phyloP scores from a whole-genome alignment of 1,140 invertebrate species.

The Cydia pomonella region DNA sequence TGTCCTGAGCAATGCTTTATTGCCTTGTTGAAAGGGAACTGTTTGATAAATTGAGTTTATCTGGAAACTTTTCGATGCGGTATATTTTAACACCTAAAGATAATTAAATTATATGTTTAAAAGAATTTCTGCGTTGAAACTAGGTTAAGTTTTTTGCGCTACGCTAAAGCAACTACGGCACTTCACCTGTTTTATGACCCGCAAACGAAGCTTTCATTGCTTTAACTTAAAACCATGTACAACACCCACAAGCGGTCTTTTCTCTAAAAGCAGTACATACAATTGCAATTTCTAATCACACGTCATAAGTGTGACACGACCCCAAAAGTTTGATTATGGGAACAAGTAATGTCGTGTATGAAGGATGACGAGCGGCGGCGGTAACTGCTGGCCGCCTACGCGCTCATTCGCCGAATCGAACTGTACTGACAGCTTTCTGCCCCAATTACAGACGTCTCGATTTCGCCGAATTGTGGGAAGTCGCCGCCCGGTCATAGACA shows the following conservation, averaged over 20 bases:
- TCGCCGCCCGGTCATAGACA: conserved; percentile 22
- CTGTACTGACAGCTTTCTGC: conserved; percentile 68
- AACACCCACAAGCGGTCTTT: conserved; percentile 56
- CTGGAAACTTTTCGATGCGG: not conserved
- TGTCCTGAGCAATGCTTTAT: conserved; percentile 21
- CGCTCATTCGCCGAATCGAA: conserved; percentile 68
- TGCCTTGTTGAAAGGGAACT: not conserved
- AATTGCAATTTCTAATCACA: conserved; percentile 72
- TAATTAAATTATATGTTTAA: too few relatives aligned
- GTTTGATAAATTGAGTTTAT: not conserved
- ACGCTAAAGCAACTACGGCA: not conserved
- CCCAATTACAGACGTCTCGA: conserved; percentile 53
- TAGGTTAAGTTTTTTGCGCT: not conserved
- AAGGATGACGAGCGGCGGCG: conserved; percentile 66
- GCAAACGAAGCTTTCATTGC: not conserved
- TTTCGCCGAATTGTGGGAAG: conserved; percentile 31
- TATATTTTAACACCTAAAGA: not conserved
- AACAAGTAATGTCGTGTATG: conserved; percentile 74
- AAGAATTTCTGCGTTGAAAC: conserved; percentile 1
- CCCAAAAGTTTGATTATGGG: conserved; percentile 77
- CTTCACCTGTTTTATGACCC: conserved; percentile 17
- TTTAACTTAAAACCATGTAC: conserved; percentile 32
- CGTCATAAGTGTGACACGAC: conserved; percentile 70
- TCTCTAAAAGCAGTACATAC: conserved; percentile 49
- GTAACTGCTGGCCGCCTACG: conserved; percentile 65